These are phyloP conservation scores for Nebria salina DNA, from an alignment of 2,888 invertebrate genomes.

Conservation along the genomic window DNA sequence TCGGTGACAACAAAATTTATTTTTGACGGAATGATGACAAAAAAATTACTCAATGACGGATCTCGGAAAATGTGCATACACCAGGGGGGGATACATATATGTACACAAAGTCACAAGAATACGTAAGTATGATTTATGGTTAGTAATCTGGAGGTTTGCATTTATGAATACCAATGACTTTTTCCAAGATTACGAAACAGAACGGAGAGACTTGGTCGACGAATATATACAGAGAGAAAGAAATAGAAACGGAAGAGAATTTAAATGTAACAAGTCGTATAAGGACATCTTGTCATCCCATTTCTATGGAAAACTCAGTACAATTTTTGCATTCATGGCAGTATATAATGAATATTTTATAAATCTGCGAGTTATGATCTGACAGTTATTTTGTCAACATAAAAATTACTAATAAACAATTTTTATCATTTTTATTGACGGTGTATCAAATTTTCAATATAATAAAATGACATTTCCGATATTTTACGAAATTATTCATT, in stretches of 20 bases:
- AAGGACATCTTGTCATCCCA: background rate
- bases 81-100: no score
- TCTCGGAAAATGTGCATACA: background rate
- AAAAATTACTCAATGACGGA: background rate
- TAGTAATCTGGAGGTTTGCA: constrained; percentile 42
- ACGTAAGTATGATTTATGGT: constrained; percentile 40
- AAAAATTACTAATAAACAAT: background rate
- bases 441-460: no score
- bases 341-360: background rate
- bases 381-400: background rate
- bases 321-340: background rate
- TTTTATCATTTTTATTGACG: background rate
- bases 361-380: background rate
- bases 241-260: background rate
- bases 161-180: constrained; percentile 45
- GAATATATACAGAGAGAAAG: background rate
- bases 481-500: no score
- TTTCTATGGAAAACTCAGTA: background rate
- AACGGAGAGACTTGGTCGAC: background rate
- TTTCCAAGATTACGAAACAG: constrained; percentile 28
- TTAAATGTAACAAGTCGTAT: background rate
- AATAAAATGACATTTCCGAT: no score
- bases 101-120: background rate
- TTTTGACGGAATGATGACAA: background rate
- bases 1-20: background rate